Conservation (phyloP, 2,888 invertebrate genomes). For the Cosmopolites sordidus region DNA sequence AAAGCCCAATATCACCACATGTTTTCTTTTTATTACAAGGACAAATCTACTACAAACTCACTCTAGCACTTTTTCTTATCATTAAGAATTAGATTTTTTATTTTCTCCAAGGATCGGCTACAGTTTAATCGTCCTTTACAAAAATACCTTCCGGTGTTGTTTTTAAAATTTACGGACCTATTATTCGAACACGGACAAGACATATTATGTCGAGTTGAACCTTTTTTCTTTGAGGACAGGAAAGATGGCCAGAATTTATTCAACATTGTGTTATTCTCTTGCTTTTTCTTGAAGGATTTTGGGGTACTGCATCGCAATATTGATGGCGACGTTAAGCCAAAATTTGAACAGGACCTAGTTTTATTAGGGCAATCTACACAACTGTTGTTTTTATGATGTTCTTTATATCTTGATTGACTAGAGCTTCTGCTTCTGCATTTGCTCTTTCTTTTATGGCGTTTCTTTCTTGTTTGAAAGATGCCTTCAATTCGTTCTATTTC, state of each 20-base stretch:
- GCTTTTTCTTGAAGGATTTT: not conserved
- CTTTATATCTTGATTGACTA: not conserved
- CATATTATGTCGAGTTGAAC: constrained; percentile 4
- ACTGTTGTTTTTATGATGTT: not conserved
- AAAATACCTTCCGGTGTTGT: not conserved
- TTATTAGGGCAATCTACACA: not conserved
- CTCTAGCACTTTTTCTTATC: not conserved
- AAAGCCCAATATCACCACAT: too few relatives aligned
- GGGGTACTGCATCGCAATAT: not conserved
- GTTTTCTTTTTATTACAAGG: too few relatives aligned
- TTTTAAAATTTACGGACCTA: not conserved
- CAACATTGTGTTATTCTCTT: not conserved
- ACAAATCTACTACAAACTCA: not conserved
- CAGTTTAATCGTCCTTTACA: not conserved
- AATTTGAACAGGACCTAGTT: constrained; percentile 2
- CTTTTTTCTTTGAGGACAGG: constrained; percentile 3
- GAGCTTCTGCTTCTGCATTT: constrained; percentile 1
- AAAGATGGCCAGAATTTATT: constrained; percentile 9
- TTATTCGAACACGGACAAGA: constrained; percentile 1
- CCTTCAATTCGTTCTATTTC: constrained; percentile 20
- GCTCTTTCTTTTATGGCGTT: constrained; percentile 1
- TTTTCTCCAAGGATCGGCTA: not conserved
- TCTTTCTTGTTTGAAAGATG: constrained; percentile 12
- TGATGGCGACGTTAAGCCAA: not conserved
- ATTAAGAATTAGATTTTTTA: constrained; percentile 7